These are phyloP conservation scores for Dasyprocta punctata DNA, from an alignment of 2,113 vertebrate genomes.

Conservation along the genomic window DNA sequence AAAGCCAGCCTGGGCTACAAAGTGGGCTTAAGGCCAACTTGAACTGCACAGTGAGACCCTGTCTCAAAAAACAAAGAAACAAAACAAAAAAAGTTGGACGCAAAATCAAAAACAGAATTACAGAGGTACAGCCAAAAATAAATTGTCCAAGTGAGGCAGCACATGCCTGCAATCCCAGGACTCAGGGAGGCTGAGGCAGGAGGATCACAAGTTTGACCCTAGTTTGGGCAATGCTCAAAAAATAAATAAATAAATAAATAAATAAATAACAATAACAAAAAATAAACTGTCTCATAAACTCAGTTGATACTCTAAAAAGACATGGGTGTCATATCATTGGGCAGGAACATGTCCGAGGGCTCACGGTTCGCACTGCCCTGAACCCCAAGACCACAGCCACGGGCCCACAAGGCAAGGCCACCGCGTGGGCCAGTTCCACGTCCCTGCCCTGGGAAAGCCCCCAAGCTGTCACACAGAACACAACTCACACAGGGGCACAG, in stretches of 20 bases:
- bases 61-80: too few relatives aligned
- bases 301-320: neutral
- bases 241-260: too few relatives aligned
- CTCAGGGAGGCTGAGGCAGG: neutral
- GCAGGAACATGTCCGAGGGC: accelerated
- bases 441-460: neutral
- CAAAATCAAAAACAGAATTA: neutral
- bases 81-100: too few relatives aligned
- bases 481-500: neutral
- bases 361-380: neutral
- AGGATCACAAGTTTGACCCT: neutral
- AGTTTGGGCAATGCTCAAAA: neutral
- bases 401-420: neutral
- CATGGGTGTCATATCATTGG: too few relatives aligned
- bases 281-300: neutral
- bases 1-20: too few relatives aligned
- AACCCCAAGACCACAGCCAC: neutral
- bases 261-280: neutral
- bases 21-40: too few relatives aligned
- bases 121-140: neutral
- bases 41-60: too few relatives aligned
- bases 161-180: neutral
- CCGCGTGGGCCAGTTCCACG: neutral
- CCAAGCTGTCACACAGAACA: neutral
- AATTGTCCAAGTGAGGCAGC: neutral